phyloP scores from a whole-genome alignment of 2,797 vertebrate species.

The Dermochelys coriacea region DNA sequence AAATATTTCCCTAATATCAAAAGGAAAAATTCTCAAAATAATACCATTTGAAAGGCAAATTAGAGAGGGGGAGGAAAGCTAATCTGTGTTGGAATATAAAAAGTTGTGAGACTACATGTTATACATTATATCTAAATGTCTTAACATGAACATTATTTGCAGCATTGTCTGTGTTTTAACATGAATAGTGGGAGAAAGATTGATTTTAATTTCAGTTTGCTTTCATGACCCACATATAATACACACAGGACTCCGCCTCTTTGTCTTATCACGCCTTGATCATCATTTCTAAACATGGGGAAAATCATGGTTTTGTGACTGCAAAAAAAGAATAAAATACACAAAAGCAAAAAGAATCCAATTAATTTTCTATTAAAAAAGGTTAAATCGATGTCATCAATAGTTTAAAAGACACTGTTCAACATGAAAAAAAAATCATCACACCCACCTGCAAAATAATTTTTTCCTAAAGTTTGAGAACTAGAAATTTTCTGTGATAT shows the following conservation, averaged over 20 bases:
- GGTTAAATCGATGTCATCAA: neutral
- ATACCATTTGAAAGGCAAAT: neutral
- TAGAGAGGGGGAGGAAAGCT: neutral
- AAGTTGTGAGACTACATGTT: neutral
- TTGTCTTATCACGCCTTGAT: neutral
- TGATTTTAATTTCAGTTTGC: neutral
- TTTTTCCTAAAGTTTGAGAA: neutral
- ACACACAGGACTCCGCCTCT: neutral
- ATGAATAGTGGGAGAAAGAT: neutral
- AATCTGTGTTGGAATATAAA: neutral
- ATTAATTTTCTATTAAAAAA: neutral
- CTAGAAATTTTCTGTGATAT: neutral
- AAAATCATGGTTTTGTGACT: neutral
- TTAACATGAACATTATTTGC: neutral
- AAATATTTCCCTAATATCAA: neutral
- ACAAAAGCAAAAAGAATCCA: neutral
- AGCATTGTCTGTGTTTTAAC: neutral
- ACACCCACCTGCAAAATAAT: accelerated
- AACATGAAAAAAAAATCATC: neutral
- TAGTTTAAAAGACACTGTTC: neutral
- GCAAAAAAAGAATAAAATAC: neutral
- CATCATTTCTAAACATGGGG: neutral
- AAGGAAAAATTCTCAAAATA: neutral
- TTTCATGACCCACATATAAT: neutral
- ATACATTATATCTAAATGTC: neutral